Conservation (phyloP, 2,797 vertebrate genomes). For the Platalea minor region DNA sequence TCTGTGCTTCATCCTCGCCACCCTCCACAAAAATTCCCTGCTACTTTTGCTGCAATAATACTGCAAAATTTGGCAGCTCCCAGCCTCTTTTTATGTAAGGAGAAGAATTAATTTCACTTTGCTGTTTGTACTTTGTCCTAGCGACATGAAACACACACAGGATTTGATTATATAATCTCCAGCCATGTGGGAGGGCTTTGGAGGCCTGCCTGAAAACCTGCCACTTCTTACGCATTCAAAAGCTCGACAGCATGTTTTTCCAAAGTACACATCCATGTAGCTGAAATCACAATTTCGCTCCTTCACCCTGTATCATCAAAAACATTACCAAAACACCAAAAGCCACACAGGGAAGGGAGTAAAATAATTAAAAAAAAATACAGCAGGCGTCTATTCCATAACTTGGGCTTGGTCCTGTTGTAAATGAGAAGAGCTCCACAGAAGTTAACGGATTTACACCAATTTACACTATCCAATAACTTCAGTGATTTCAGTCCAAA, state of each 20-base stretch:
- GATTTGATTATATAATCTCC: conserved; percentile 38
- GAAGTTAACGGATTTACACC: not conserved
- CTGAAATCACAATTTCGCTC: not conserved
- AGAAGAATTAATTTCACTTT: conserved; percentile 9
- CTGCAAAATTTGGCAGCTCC: not conserved
- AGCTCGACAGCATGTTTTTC: not conserved
- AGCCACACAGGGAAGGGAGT: not conserved
- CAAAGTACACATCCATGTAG: not conserved
- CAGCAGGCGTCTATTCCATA: not conserved
- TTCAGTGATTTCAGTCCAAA: not conserved
- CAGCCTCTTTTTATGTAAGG: not conserved
- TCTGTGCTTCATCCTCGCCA: not conserved
- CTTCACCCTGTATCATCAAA: not conserved
- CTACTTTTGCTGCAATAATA: not conserved
- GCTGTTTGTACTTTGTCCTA: conserved; percentile 43
- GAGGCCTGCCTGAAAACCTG: conserved; percentile 25
- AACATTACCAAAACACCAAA: not conserved
- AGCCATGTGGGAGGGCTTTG: conserved; percentile 12
- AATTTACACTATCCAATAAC: not conserved
- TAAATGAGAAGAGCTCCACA: not conserved
- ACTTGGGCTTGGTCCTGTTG: not conserved
- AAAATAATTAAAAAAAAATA: not conserved
- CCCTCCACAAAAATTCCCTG: not conserved
- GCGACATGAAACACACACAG: not conserved
- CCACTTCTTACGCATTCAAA: not conserved